These are phyloP conservation scores for Kuschelorhynchus macadamiae DNA, from an alignment of 2,888 invertebrate species.

Conservation along the genomic window DNA sequence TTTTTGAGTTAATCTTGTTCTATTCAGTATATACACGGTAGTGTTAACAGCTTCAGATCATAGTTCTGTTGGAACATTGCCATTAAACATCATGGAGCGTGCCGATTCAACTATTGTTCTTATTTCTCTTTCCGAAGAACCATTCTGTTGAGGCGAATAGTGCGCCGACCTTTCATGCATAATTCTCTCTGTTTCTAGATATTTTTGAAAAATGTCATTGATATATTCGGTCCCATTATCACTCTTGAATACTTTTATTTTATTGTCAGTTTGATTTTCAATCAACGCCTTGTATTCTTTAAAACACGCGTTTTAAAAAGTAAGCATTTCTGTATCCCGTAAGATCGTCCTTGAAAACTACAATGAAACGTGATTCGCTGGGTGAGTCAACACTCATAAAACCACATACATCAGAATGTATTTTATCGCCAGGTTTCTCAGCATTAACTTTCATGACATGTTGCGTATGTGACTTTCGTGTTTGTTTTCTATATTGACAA, in stretches of 20 bases:
- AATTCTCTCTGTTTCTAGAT: slow-evolving; percentile 28
- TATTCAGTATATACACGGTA: slow-evolving; percentile 54
- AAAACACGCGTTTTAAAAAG: slow-evolving; percentile 17
- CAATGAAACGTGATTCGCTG: slow-evolving; percentile 48
- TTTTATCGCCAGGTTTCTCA: slow-evolving; percentile 46
- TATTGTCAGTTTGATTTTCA: background rate
- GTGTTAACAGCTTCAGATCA: slow-evolving; percentile 64
- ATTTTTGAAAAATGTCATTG: slow-evolving; percentile 21
- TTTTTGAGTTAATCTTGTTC: slow-evolving; percentile 58
- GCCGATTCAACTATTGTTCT: slow-evolving; percentile 54
- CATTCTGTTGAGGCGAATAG: slow-evolving; percentile 2
- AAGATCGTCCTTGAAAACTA: slow-evolving; percentile 51
- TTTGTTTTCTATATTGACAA: slow-evolving; percentile 25
- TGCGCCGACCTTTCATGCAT: slow-evolving; percentile 31
- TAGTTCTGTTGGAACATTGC: slow-evolving; percentile 53
- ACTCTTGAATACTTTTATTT: slow-evolving; percentile 35
- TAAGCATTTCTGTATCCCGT: slow-evolving; percentile 43
- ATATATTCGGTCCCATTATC: slow-evolving; percentile 45
- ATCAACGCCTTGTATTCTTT: too few relatives aligned
- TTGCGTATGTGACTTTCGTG: slow-evolving; percentile 14
- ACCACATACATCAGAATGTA: slow-evolving; percentile 51
- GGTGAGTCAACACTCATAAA: slow-evolving; percentile 40
- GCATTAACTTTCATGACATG: background rate
- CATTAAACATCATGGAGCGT: slow-evolving; percentile 27
- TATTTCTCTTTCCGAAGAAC: slow-evolving; percentile 47